These are phyloP conservation scores for Ricordea florida DNA, from an alignment of 92 coral and sea anemone genomes.

Conservation along the genomic window DNA sequence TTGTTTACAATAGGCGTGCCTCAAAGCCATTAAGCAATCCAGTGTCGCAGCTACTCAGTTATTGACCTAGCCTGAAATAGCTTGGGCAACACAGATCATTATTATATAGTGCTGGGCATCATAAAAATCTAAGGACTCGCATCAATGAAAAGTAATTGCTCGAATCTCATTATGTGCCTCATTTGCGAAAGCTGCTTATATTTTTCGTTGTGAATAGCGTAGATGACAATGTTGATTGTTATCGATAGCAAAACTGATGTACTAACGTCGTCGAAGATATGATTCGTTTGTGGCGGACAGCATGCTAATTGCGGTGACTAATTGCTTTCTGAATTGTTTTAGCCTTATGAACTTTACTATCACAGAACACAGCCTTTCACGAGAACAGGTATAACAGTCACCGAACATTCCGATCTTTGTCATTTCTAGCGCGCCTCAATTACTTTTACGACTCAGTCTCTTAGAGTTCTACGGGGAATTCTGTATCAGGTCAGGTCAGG, in stretches of 20 bases:
- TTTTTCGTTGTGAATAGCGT: conserved; percentile 1
- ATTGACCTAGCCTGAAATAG: conserved; percentile 18
- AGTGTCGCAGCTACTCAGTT: conserved; percentile 1
- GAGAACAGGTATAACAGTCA: too few species aligned
- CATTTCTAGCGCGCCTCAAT: too few species aligned
- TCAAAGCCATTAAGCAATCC: conserved; percentile 33
- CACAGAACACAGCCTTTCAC: background rate
- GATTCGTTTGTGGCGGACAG: conserved; percentile 38
- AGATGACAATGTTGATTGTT: conserved; percentile 26
- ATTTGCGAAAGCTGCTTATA: background rate
- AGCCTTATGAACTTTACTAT: background rate
- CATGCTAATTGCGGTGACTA: conserved; percentile 42
- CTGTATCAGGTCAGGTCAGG: too few species aligned
- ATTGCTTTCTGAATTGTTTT: conserved; percentile 25
- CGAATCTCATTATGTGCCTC: background rate
- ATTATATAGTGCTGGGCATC: conserved; percentile 6
- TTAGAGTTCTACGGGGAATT: too few species aligned
- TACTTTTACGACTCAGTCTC: too few species aligned
- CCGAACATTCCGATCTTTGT: too few species aligned
- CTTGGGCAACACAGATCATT: conserved; percentile 13
- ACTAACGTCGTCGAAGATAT: conserved; percentile 11
- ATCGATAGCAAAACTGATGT: conserved; percentile 26
- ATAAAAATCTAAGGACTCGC: background rate
- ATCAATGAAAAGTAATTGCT: background rate
- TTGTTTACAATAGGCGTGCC: conserved; percentile 29